A percentile compares a stretch with the other conserved stretches of the same genome.
These are phyloP conservation scores for Ochropleura leucogaster DNA, from an alignment of 2,888 invertebrate genomes.

Conservation along the genomic window DNA sequence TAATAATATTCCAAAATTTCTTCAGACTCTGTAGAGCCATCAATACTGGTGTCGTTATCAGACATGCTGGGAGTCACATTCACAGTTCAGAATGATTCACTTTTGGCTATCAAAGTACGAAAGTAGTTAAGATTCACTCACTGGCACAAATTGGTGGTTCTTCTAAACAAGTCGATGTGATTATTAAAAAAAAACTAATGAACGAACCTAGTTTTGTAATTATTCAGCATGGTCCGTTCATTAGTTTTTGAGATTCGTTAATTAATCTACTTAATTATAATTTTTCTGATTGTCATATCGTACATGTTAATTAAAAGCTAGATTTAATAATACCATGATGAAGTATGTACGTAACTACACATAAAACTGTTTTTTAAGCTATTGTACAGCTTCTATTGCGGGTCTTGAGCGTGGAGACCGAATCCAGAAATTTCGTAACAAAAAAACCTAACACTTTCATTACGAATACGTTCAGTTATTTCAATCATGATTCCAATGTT, in stretches of 20 bases:
- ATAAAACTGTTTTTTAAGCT: too few species aligned
- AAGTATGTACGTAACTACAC: too few species aligned
- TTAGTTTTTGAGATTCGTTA: neutral
- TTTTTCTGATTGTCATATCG: neutral
- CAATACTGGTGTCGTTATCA: neutral
- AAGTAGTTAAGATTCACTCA: neutral
- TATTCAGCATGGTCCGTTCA: too few species aligned
- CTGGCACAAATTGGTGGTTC: neutral
- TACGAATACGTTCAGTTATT: too few species aligned
- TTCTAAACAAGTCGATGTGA: neutral
- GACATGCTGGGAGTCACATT: neutral
- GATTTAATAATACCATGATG: neutral
- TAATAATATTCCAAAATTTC: neutral
- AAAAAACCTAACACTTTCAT: too few species aligned
- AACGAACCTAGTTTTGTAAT: neutral
- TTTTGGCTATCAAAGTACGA: neutral
- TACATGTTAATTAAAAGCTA: neutral
- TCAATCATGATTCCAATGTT: too few species aligned
- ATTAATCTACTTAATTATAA: neutral
- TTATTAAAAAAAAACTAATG: neutral
- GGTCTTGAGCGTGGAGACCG: too few species aligned
- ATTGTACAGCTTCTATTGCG: too few species aligned
- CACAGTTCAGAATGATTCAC: neutral
- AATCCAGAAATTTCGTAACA: too few species aligned
- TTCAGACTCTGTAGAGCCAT: neutral